These are phyloP conservation scores for Coronaproctus castanopsis DNA, from an alignment of 2,888 invertebrate species.

Conservation along the genomic window DNA sequence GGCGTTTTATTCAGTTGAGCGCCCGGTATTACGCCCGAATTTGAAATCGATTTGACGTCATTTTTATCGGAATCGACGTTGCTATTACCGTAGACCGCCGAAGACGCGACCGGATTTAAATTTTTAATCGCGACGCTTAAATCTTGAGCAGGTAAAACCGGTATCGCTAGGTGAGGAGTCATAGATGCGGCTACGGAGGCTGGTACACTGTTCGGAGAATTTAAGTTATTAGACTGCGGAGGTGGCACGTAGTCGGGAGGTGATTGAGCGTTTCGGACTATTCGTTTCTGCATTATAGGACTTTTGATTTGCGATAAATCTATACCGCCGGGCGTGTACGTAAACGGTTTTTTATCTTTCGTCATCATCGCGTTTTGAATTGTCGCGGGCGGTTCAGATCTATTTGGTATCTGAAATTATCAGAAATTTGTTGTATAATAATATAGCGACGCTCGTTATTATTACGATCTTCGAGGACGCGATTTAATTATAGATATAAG, in stretches of 20 bases:
- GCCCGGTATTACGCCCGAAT: not conserved
- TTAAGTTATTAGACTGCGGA: constrained; percentile 17
- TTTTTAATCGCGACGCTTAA: not conserved
- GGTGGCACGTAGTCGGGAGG: constrained; percentile 30
- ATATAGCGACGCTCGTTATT: not conserved
- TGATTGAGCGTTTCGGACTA: constrained; percentile 35
- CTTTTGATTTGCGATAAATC: constrained; percentile 76
- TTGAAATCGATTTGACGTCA: constrained; percentile 18
- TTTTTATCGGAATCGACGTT: constrained; percentile 18
- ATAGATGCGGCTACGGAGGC: constrained; percentile 19
- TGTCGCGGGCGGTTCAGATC: constrained; percentile 58
- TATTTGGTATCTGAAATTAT: constrained; percentile 21
- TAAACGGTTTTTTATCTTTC: constrained; percentile 89
- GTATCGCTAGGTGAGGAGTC: constrained; percentile 11
- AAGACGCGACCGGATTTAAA: not conserved
- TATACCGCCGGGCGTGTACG: constrained; percentile 85
- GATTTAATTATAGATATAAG: not conserved
- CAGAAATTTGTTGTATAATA: not conserved
- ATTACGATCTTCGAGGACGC: not conserved
- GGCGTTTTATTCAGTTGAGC: constrained; percentile 22
- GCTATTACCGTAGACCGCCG: constrained; percentile 17
- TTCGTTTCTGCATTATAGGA: constrained; percentile 67
- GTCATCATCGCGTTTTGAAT: constrained; percentile 88
- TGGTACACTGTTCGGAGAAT: constrained; percentile 1
- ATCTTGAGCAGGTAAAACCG: constrained; percentile 10